Evolutionary conservation across 1,140 invertebrate species (phyloP).

Genomic region (Aphelenchoides besseyi): DNA sequence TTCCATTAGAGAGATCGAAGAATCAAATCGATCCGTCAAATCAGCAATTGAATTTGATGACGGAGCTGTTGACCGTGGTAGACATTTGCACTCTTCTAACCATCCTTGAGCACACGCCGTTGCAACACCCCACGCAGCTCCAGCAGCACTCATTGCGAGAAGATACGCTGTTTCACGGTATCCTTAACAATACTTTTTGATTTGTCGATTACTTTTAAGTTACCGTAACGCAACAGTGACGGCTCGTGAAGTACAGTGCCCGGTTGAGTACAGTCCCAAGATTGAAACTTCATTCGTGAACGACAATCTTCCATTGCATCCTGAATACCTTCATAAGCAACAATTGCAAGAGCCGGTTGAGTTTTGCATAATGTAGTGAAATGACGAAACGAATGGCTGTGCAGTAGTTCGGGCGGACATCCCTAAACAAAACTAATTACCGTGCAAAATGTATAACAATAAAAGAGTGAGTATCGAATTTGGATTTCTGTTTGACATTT

Average conservation of each 20-base stretch:
- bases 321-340: conserved; percentile 54
- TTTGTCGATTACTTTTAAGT: neutral
- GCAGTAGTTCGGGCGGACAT: conserved; percentile 47
- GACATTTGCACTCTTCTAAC: conserved; percentile 56
- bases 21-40: no score
- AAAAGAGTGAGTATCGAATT: neutral
- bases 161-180: conserved; percentile 57
- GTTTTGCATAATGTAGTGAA: conserved; percentile 46
- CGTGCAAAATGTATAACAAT: neutral
- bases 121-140: conserved; percentile 59
- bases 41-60: no score
- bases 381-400: conserved; percentile 42
- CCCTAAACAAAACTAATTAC: conserved; percentile 33
- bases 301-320: conserved; percentile 56
- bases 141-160: conserved; percentile 56
- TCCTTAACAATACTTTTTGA: conserved; percentile 35
- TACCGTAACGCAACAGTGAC: conserved; percentile 46
- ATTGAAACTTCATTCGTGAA: conserved; percentile 45
- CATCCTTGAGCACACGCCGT: conserved; percentile 52
- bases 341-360: conserved; percentile 51
- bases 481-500: neutral
- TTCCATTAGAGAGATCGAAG: conserved; percentile 15
- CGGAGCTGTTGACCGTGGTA: conserved; percentile 9
- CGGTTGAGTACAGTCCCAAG: conserved; percentile 55
- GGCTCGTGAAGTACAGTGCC: conserved; percentile 56